Evolutionary conservation across 2,797 vertebrate species (phyloP).

Genomic region (Rhinophrynus dorsalis): DNA sequence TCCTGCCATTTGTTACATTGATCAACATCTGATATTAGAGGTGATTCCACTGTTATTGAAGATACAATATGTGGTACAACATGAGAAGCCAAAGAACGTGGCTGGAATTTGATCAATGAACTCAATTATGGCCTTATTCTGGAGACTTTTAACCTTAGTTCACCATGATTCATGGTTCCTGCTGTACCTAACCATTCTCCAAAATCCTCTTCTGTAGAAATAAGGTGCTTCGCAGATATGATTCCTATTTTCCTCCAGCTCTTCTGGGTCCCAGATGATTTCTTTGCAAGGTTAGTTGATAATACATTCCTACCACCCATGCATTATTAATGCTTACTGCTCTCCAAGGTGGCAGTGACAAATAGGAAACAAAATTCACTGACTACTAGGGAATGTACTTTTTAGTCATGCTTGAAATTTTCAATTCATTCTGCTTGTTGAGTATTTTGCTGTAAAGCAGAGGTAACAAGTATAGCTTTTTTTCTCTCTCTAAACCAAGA

Average conservation of each 20-base stretch:
- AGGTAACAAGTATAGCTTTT: conserved; percentile 61
- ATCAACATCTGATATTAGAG: conserved; percentile 18
- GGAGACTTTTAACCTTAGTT: conserved; percentile 65
- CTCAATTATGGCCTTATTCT: conserved; percentile 81
- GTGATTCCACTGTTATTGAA: not conserved
- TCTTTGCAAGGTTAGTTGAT: conserved; percentile 91
- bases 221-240: conserved; percentile 60
- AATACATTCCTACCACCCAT: conserved; percentile 95
- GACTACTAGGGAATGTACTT: conserved; percentile 95
- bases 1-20: not conserved
- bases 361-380: conserved; percentile 95
- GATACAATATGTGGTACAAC: conserved; percentile 4
- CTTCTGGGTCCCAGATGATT: conserved; percentile 81
- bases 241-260: conserved; percentile 67
- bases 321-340: conserved; percentile 97
- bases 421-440: conserved; percentile 87
- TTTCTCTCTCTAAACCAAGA: conserved; percentile 52
- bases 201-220: conserved; percentile 78
- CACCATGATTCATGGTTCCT: conserved; percentile 72
- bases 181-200: conserved; percentile 72
- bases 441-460: conserved; percentile 70
- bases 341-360: conserved; percentile 98
- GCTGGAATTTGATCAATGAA: conserved; percentile 85
- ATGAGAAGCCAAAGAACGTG: not conserved
- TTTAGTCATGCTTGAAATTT: conserved; percentile 97